phyloP scores from a whole-genome alignment of 2,797 vertebrate genomes.

The Hoplostethus mediterraneus region DNA sequence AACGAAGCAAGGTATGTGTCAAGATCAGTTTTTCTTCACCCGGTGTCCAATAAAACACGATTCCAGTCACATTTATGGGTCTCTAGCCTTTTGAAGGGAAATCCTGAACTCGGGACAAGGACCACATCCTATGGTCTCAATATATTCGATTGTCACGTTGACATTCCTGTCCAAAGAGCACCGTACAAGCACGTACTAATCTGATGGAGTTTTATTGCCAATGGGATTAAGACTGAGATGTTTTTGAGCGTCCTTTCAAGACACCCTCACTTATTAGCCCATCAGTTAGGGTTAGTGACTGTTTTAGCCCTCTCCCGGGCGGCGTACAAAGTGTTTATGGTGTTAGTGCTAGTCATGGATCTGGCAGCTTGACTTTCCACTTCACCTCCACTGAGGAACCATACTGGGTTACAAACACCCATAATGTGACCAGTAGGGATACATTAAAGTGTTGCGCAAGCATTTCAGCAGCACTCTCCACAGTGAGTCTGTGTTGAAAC shows the following conservation, averaged over 20 bases:
- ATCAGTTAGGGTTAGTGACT: constrained; percentile 42
- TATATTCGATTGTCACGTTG: constrained; percentile 5
- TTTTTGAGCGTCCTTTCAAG: constrained; percentile 38
- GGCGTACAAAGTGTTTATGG: constrained; percentile 68
- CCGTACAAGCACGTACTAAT: background rate
- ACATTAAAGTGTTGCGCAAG: constrained; percentile 60
- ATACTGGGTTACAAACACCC: constrained; percentile 49
- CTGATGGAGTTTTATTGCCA: constrained; percentile 28
- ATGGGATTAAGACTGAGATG: constrained; percentile 32
- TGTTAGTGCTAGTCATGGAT: constrained; percentile 63
- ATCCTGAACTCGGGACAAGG: constrained; percentile 42
- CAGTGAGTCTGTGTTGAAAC: constrained; percentile 27
- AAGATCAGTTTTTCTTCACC: constrained; percentile 47
- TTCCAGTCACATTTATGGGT: constrained; percentile 61
- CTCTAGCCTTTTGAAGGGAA: constrained; percentile 56
- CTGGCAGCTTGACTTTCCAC: constrained; percentile 74
- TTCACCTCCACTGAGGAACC: constrained; percentile 57
- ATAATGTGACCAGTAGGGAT: constrained; percentile 64
- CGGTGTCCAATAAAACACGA: constrained; percentile 59
- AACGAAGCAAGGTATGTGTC: constrained; percentile 43
- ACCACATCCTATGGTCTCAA: constrained; percentile 32
- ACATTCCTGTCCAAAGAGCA: constrained; percentile 20
- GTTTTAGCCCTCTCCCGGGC: constrained; percentile 55
- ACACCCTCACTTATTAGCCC: constrained; percentile 40
- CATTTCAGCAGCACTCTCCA: constrained; percentile 42